Conservation (phyloP, 2,888 invertebrate genomes). For the Heliconius erato region DNA sequence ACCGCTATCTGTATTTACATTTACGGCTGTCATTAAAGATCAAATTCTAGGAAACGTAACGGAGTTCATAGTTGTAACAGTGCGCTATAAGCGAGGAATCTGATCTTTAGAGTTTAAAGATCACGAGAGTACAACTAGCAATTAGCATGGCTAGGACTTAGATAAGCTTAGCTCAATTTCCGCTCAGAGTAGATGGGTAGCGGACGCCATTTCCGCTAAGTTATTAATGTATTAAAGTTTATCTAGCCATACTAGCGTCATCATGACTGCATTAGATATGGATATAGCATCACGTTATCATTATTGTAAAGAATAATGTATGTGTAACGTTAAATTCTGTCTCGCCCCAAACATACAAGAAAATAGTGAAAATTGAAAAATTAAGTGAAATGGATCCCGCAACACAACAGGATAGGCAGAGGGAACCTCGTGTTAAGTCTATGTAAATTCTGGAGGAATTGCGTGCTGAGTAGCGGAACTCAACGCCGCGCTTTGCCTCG, state of each 20-base stretch:
- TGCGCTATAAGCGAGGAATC: slow-evolving; percentile 27
- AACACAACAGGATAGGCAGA: too few species aligned
- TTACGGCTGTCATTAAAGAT: not conserved
- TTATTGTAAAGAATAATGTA: not conserved
- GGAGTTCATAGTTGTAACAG: slow-evolving; percentile 13
- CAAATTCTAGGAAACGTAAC: not conserved
- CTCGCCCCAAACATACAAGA: not conserved
- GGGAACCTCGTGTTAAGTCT: too few species aligned
- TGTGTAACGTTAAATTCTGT: not conserved
- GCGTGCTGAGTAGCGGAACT: too few species aligned
- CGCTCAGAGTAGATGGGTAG: slow-evolving; percentile 54
- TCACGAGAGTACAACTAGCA: slow-evolving; percentile 46
- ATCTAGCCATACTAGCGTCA: slow-evolving; percentile 12
- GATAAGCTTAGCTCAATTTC: slow-evolving; percentile 60
- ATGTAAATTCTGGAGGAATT: too few species aligned
- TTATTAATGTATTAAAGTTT: slow-evolving; percentile 47
- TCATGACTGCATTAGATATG: not conserved
- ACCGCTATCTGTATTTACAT: slow-evolving; percentile 11
- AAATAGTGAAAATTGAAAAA: not conserved
- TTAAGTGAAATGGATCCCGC: too few species aligned
- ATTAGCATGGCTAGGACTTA: slow-evolving; percentile 52
- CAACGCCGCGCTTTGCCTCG: too few species aligned
- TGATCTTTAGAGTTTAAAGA: slow-evolving; percentile 36
- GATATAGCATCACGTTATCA: not conserved
- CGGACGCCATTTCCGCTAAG: slow-evolving; percentile 55